Evolutionary conservation across 2,888 invertebrate species (phyloP).

Genomic region (Choreutis nemorana): DNA sequence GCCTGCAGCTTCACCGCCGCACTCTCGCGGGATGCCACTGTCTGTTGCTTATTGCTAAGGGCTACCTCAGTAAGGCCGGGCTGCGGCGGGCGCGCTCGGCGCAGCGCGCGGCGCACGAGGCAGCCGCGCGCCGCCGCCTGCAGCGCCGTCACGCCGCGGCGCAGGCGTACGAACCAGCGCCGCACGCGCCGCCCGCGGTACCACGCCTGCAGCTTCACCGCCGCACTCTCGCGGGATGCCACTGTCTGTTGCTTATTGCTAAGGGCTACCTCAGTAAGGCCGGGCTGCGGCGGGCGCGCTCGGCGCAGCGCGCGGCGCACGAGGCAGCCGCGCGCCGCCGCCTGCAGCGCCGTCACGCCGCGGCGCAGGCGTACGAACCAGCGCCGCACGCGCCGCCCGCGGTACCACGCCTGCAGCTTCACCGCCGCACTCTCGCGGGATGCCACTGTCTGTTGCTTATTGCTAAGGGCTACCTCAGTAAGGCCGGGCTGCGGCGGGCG

Average conservation of each 20-base stretch:
- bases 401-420: slow-evolving; percentile 82
- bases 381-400: slow-evolving; percentile 71
- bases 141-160: slow-evolving; percentile 66
- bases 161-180: slow-evolving; percentile 72
- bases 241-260: too few species aligned
- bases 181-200: slow-evolving; percentile 77
- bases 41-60: too few species aligned
- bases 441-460: slow-evolving; percentile 62
- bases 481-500: too few species aligned
- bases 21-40: slow-evolving; percentile 61
- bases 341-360: slow-evolving; percentile 73
- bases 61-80: too few species aligned
- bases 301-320: too few species aligned
- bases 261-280: too few species aligned
- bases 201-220: slow-evolving; percentile 76
- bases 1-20: slow-evolving; percentile 79
- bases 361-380: slow-evolving; percentile 72
- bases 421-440: slow-evolving; percentile 66
- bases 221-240: slow-evolving; percentile 67
- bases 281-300: too few species aligned
- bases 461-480: too few species aligned
- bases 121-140: slow-evolving; percentile 79
- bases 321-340: slow-evolving; percentile 74
- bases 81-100: too few species aligned
- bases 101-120: too few species aligned